phyloP scores from a whole-genome alignment of 2,888 invertebrate species.

The Anarsia innoxiella region DNA sequence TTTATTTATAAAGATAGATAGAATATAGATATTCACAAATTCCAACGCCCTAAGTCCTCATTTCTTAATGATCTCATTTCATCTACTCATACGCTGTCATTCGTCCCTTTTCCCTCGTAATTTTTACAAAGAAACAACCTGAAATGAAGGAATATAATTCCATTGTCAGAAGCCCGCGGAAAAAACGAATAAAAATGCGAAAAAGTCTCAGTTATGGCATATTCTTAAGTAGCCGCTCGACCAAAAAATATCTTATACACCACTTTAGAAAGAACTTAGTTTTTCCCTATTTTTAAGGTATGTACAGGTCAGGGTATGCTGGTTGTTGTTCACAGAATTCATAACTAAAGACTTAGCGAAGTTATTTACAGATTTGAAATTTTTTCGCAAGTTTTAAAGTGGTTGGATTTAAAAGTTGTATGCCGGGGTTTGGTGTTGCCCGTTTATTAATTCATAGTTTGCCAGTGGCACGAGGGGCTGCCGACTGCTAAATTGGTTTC shows the following conservation, averaged over 20 bases:
- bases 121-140: not conserved
- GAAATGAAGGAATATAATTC: conserved; percentile 6
- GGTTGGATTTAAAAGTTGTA: conserved; percentile 23
- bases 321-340: conserved; percentile 18
- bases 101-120: not conserved
- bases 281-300: not conserved
- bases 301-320: conserved; percentile 10
- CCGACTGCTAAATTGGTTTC: no score
- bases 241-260: conserved; percentile 9
- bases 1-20: no score
- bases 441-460: conserved; percentile 22
- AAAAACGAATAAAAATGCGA: conserved; percentile 9
- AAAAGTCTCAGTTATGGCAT: conserved; percentile 5
- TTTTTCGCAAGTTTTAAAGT: conserved; percentile 26
- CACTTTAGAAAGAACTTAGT: not conserved
- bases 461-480: not conserved
- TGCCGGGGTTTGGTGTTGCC: conserved; percentile 14
- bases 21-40: no score
- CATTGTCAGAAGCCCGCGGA: conserved; percentile 5
- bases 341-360: conserved; percentile 22
- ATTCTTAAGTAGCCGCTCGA: conserved; percentile 8
- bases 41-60: no score
- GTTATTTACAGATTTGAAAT: conserved; percentile 25
- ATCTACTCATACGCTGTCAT: not conserved
- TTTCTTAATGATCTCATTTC: no score